Evolutionary conservation across 2,888 invertebrate genomes (phyloP).

Genomic region (Ophioninae sp.): DNA sequence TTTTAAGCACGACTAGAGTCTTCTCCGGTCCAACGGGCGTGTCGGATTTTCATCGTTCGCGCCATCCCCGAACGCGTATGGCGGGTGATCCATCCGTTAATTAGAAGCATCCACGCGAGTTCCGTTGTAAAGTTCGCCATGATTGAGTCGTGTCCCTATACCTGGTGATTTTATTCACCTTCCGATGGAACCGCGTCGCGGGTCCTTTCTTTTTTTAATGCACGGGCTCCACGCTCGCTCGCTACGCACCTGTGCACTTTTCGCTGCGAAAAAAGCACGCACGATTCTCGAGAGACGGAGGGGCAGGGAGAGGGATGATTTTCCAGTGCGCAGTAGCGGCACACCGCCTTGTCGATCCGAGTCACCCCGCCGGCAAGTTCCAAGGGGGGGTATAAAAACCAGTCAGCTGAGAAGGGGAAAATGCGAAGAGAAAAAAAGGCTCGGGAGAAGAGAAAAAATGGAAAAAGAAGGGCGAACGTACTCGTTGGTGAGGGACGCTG

Average conservation of each 20-base stretch:
- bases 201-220: background rate
- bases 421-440: slow-evolving; percentile 45
- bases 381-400: slow-evolving; percentile 53
- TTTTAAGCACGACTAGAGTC: slow-evolving; percentile 14
- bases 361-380: slow-evolving; percentile 49
- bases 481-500: slow-evolving; percentile 16
- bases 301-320: slow-evolving; percentile 37
- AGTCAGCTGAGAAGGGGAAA: slow-evolving; percentile 39
- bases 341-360: slow-evolving; percentile 40
- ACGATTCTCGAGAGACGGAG: slow-evolving; percentile 37
- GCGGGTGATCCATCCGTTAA: background rate
- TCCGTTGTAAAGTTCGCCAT: background rate
- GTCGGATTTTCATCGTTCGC: too few relatives aligned
- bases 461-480: slow-evolving; percentile 26
- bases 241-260: slow-evolving; percentile 69
- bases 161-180: slow-evolving; percentile 5
- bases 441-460: slow-evolving; percentile 54
- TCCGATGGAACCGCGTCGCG: background rate
- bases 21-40: too few relatives aligned
- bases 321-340: slow-evolving; percentile 47
- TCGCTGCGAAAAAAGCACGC: slow-evolving; percentile 57
- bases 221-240: slow-evolving; percentile 37
- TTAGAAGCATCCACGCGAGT: slow-evolving; percentile 17
- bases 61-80: background rate
- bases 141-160: slow-evolving; percentile 27